phyloP scores from a whole-genome alignment of 2,113 vertebrate genomes.

The Neolamprologus sp. region DNA sequence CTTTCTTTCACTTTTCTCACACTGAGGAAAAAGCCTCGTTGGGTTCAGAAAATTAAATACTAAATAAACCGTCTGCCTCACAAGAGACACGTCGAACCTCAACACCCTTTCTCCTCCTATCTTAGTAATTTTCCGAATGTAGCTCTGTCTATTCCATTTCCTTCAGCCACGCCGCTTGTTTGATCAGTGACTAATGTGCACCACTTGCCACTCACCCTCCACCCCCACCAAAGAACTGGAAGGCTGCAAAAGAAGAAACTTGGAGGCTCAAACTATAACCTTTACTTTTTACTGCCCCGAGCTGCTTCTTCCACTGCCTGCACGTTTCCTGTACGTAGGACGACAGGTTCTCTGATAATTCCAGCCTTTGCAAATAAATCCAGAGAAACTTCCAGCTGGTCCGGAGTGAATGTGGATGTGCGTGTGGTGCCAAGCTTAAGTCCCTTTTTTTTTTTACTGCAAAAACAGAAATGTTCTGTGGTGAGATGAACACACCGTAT shows the following conservation, averaged over 20 bases:
- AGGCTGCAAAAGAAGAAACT: not conserved
- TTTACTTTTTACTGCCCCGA: not conserved
- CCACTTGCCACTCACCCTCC: slow-evolving; percentile 42
- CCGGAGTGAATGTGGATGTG: not conserved
- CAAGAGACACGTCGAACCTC: not conserved
- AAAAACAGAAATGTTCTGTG: slow-evolving; percentile 10
- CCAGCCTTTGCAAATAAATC: not conserved
- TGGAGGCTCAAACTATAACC: not conserved
- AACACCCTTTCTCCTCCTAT: not conserved
- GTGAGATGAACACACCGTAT: not conserved
- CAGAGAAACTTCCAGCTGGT: not conserved
- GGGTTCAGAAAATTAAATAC: not conserved
- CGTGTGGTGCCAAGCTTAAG: not conserved
- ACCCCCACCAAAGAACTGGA: slow-evolving; percentile 22
- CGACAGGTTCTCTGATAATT: slow-evolving; percentile 4
- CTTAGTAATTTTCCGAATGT: slow-evolving; percentile 43
- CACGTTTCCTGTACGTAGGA: not conserved
- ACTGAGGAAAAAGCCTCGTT: not conserved
- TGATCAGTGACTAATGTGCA: slow-evolving; percentile 69
- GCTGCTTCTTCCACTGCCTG: not conserved
- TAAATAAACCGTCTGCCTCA: not conserved
- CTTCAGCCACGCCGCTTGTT: slow-evolving; percentile 45
- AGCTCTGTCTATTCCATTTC: slow-evolving; percentile 39
- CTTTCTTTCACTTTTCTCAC: not conserved
- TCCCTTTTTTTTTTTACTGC: not conserved